These are phyloP conservation scores for Pollimyrus isidori DNA, from an alignment of 2,113 vertebrate genomes.

Conservation along the genomic window DNA sequence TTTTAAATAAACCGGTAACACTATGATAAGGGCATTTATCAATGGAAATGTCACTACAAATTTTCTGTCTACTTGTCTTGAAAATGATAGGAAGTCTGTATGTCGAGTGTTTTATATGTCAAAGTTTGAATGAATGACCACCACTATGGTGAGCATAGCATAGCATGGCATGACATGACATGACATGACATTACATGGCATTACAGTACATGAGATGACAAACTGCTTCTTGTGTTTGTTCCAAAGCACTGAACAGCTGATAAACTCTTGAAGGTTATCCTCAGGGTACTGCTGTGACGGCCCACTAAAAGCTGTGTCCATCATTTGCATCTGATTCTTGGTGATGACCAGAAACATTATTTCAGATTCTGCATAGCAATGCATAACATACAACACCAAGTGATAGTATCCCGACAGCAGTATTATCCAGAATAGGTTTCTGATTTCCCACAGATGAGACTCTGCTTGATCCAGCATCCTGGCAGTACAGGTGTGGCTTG, in stretches of 20 bases:
- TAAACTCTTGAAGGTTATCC: constrained; percentile 9
- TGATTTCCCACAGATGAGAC: constrained; percentile 35
- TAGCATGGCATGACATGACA: background rate
- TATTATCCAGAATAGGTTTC: constrained; percentile 35
- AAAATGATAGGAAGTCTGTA: background rate
- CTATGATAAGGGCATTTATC: background rate
- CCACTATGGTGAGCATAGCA: background rate
- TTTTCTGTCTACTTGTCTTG: background rate
- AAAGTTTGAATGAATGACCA: background rate
- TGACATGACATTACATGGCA: too few species aligned
- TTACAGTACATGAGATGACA: background rate
- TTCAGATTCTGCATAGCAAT: constrained; percentile 36
- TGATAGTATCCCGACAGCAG: constrained; percentile 14
- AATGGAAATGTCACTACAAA: background rate
- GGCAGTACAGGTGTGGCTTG: background rate
- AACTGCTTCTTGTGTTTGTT: background rate
- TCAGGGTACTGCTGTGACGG: background rate
- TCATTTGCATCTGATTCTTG: background rate
- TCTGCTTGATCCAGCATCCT: background rate
- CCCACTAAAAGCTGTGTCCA: background rate
- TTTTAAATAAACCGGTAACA: background rate
- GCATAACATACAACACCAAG: constrained; percentile 27
- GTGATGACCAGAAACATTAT: constrained; percentile 18
- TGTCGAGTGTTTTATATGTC: background rate
- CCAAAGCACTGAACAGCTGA: background rate